Evolutionary conservation across 2,113 vertebrate species (phyloP).

Genomic region (Cygnus atratus): DNA sequence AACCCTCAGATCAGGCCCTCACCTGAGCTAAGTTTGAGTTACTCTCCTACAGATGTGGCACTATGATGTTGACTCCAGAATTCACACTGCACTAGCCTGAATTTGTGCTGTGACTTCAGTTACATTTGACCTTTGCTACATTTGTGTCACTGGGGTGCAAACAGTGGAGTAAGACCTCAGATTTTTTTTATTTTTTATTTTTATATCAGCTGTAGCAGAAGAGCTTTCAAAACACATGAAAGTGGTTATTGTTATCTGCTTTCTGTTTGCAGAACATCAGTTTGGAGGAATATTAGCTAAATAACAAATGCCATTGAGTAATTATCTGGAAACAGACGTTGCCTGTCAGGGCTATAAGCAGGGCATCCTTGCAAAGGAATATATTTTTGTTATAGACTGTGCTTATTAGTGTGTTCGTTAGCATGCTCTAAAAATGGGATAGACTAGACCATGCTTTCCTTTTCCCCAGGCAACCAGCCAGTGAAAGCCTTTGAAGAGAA

Average conservation of each 20-base stretch:
- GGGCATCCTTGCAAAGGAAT: neutral
- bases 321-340: neutral
- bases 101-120: neutral
- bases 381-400: neutral
- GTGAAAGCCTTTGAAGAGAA: constrained; percentile 55
- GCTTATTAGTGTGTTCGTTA: neutral
- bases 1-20: neutral
- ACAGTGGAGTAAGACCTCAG: neutral
- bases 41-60: neutral
- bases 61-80: neutral
- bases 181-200: neutral
- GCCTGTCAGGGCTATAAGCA: neutral
- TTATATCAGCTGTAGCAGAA: neutral
- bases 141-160: neutral
- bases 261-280: neutral
- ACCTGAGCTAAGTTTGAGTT: neutral
- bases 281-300: neutral
- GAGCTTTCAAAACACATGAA: neutral
- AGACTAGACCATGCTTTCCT: neutral
- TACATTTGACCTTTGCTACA: neutral
- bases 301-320: neutral
- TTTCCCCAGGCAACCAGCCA: constrained; percentile 60
- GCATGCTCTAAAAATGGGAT: neutral
- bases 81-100: neutral
- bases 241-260: neutral